Base-by-base conservation (phyloP, 2,113 vertebrate species). In the Lamprologus tigripictilis region DNA sequence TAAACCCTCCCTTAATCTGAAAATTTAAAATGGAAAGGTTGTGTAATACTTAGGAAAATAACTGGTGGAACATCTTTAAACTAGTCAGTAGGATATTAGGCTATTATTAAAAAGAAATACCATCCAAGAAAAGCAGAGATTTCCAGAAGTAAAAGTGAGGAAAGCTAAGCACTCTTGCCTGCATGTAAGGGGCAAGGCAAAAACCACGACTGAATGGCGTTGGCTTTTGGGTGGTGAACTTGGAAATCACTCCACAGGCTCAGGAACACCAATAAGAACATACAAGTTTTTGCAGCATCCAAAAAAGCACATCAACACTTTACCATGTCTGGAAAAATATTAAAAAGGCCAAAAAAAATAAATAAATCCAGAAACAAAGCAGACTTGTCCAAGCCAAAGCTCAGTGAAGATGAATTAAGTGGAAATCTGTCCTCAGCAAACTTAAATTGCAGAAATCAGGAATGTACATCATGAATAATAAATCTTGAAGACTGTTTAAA, bases 171-270 rank as follows among this genome's bases (percentile, higher is more conserved):
- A 14, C 35, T 42, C 12, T 42, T 21, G 61, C 17, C 63, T 68
- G 63, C n/a, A 23, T 73, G 13, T 3, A 45, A 73, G 40, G 21
- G 0, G 8, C 40, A 76, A 1, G 14, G 14, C 0, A 7, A 76
- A 47, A 76, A 2, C 14, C 71, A 47, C 0, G 0, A 28, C 8
- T 76, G 40, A 76, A 28, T 76, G 6, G 6, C 0, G 16, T 17
- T 73, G 68, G 3, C 9, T 9, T 49, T 49, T 49, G 14, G 71
- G 9, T 49, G 3, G 3, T 76, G 23, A 76, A 76, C 9, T 17
- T 37, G 10, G 61, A 66, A 66, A 35, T 35, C 61, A n/a, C 31
- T 0, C 0, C 28, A 7, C 3, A 35, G 4, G 9, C 6, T 26
- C 66, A 14, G 37, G 13, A 45, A 40, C 63, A 68, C 11, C 31